A percentile compares a stretch with the other conserved stretches of the same genome.
phyloP scores from a whole-genome alignment of 2,113 vertebrate genomes.

The Rhinogobius similis region DNA sequence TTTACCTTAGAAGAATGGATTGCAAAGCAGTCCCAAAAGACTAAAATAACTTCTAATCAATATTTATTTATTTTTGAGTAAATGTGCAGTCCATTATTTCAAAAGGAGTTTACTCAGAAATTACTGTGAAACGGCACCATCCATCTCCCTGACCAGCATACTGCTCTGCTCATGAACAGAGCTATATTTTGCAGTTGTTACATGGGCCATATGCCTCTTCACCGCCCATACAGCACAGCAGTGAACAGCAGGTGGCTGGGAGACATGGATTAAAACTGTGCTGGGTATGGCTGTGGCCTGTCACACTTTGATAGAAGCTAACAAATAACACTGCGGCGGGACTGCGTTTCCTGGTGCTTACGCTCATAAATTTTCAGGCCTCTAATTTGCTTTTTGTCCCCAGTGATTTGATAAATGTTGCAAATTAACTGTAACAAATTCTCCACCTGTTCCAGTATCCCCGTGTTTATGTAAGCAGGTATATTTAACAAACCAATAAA shows the following conservation, averaged over 20 bases:
- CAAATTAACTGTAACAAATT: constrained; percentile 47
- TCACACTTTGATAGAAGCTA: constrained; percentile 27
- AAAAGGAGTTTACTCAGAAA: neutral
- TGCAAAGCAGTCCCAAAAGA: neutral
- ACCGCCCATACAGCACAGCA: constrained; percentile 9
- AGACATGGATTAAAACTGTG: constrained; percentile 16
- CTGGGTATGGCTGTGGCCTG: constrained; percentile 16
- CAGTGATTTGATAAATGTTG: constrained; percentile 48
- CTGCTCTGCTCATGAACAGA: neutral
- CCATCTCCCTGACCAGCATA: neutral
- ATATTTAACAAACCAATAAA: constrained; percentile 26
- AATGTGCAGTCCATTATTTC: no score
- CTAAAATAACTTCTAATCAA: neutral
- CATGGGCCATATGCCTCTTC: constrained; percentile 35
- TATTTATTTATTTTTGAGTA: neutral
- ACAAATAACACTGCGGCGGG: constrained; percentile 36
- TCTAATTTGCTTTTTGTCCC: constrained; percentile 25
- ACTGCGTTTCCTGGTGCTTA: constrained; percentile 7
- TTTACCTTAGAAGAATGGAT: neutral
- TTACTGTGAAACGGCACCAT: neutral
- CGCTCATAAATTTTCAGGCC: constrained; percentile 21
- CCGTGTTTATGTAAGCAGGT: constrained; percentile 15
- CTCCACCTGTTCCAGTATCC: constrained; percentile 48
- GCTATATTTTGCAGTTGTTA: constrained; percentile 38
- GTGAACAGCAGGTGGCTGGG: constrained; percentile 35